Percentiles rank a stretch among this genome's conserved stretches.
Conservation (phyloP, 2,888 invertebrate genomes). For the Drosophila putrida region DNA sequence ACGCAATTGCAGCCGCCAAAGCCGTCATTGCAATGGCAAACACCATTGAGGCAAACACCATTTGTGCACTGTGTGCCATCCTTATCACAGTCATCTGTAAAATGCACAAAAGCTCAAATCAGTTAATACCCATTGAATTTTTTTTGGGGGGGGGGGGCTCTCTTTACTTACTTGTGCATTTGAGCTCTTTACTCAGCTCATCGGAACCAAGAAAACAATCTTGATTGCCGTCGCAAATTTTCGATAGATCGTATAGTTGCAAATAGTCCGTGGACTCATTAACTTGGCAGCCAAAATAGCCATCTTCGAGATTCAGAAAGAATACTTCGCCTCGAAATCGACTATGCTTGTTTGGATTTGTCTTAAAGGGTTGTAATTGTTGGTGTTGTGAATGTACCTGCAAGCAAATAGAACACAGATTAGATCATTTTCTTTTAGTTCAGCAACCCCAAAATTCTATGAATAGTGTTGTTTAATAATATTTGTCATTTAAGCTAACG, state of each 20-base stretch:
- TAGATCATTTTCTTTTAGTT: not conserved
- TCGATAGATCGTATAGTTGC: constrained; percentile 97
- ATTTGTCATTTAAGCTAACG: too few relatives aligned
- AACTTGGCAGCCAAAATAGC: constrained; percentile 98
- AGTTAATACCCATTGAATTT: constrained; percentile 1
- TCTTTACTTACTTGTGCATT: constrained; percentile 93
- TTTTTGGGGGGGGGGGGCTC: not conserved
- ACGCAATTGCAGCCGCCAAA: constrained; percentile 97
- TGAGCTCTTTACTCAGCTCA: constrained; percentile 94
- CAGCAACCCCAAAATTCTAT: too few relatives aligned
- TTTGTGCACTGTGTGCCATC: constrained; percentile 96
- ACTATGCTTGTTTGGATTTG: constrained; percentile 84
- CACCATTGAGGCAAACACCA: constrained; percentile 96
- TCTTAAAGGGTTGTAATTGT: constrained; percentile 88
- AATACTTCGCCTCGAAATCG: constrained; percentile 95
- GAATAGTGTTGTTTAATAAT: too few relatives aligned
- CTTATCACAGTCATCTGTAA: constrained; percentile 95
- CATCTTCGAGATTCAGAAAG: constrained; percentile 98
- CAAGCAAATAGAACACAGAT: constrained; percentile 36
- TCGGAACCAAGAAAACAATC: constrained; percentile 97
- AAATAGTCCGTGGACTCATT: constrained; percentile 98
- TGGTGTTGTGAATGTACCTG: constrained; percentile 88
- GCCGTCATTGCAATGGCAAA: constrained; percentile 98
- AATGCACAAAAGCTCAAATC: constrained; percentile 15
- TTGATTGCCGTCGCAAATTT: constrained; percentile 95